Evolutionary conservation across 2,888 invertebrate genomes (phyloP).

Genomic region (Stenodera caucasica): DNA sequence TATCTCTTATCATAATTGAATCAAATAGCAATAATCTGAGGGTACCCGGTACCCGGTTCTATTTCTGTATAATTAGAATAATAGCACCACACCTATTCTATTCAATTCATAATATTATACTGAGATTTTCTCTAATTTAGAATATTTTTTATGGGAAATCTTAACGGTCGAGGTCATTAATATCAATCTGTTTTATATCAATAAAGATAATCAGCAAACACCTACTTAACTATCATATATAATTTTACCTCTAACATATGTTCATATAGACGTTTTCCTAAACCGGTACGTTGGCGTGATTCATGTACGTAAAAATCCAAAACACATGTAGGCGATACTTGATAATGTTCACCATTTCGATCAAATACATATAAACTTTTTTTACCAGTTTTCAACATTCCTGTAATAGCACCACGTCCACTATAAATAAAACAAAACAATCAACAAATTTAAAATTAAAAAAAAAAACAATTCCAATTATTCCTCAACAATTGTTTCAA

Average conservation of each 20-base stretch:
- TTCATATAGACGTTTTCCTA: slow-evolving; percentile 83
- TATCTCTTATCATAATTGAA: background rate
- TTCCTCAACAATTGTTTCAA: too few relatives aligned
- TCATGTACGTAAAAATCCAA: slow-evolving; percentile 92
- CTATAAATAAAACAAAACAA: slow-evolving; percentile 56
- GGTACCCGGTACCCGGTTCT: background rate
- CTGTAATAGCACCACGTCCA: slow-evolving; percentile 71
- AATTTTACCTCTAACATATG: slow-evolving; percentile 77
- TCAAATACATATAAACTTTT: slow-evolving; percentile 89
- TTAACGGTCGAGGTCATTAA: slow-evolving; percentile 15
- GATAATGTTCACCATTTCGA: slow-evolving; percentile 68
- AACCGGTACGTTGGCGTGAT: slow-evolving; percentile 81
- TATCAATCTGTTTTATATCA: background rate
- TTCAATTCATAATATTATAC: background rate
- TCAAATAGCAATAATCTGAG: background rate
- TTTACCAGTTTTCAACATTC: slow-evolving; percentile 85
- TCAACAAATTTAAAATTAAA: background rate
- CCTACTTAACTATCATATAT: slow-evolving; percentile 2
- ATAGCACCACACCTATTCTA: background rate
- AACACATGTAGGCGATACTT: slow-evolving; percentile 82
- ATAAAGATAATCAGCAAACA: background rate
- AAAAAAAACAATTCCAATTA: too few relatives aligned
- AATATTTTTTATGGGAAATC: too few relatives aligned
- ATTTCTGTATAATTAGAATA: too few relatives aligned
- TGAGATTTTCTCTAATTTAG: background rate